phyloP scores from a whole-genome alignment of 1,140 invertebrate genomes.

The Macrocentrus cingulum region DNA sequence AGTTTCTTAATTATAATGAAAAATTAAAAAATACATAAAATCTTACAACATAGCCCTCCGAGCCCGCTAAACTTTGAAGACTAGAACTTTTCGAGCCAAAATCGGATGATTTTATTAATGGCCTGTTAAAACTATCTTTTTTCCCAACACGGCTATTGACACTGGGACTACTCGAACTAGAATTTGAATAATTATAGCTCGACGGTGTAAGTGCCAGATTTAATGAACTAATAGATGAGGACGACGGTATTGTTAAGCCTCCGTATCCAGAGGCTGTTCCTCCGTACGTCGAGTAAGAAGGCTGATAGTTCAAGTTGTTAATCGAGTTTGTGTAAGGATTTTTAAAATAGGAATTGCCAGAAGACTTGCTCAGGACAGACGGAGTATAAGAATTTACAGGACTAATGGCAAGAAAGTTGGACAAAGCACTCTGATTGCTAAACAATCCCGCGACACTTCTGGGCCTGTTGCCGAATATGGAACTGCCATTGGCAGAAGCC shows the following conservation, averaged over 20 bases:
- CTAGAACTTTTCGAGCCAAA: constrained; percentile 55
- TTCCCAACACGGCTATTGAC: constrained; percentile 35
- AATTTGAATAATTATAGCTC: constrained; percentile 53
- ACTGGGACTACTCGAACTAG: constrained; percentile 33
- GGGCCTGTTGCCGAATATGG: constrained; percentile 56
- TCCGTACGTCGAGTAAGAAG: constrained; percentile 61
- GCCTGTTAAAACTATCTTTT: constrained; percentile 47
- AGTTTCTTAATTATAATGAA: no score
- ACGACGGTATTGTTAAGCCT: constrained; percentile 60
- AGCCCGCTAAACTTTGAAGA: constrained; percentile 61
- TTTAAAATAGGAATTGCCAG: constrained; percentile 44
- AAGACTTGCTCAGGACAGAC: constrained; percentile 41
- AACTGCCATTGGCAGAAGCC: constrained; percentile 55
- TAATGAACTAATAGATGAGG: constrained; percentile 55
- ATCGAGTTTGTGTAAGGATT: constrained; percentile 48
- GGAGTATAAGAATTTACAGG: constrained; percentile 44
- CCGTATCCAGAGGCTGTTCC: constrained; percentile 67
- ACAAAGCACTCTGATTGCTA: constrained; percentile 47
- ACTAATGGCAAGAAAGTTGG: constrained; percentile 42
- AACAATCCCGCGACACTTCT: constrained; percentile 54
- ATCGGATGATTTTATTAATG: constrained; percentile 42
- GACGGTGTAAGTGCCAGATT: constrained; percentile 60
- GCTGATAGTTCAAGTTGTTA: constrained; percentile 57
- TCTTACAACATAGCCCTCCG: constrained; percentile 73
- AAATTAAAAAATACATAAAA: constrained; percentile 8